Evolutionary conservation across 1,140 invertebrate species (phyloP), one percentile per base, ranked within the genome.

Genomic region (Hyphantria cunea): DNA sequence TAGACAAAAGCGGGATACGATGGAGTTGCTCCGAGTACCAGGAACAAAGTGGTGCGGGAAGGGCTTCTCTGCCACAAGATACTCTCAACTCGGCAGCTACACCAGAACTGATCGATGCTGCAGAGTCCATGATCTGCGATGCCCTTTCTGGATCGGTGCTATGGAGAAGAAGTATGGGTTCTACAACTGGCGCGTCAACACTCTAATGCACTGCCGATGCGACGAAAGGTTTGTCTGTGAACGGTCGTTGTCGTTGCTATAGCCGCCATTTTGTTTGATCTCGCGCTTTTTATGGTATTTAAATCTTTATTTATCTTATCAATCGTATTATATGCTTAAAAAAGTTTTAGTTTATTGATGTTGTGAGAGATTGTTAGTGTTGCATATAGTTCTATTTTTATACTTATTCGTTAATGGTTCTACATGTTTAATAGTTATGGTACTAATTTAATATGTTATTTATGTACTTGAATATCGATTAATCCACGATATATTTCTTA

Each of bases 41-140:
- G 96, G 96, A 0, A 98, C 96, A 0, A 94, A 96, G 73, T 97
- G 97, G 96, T 98, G 96, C 83, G 97, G 97, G 3, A 94, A 94
- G 64, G 96, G 96, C 7, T 94, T 94, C 77, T 93, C 93, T 0
- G 96, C 96, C 0, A 92, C 92, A 9, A 93, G 94, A 68, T 96
- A 95, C 76, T 93, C 94, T 1, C 93, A 97, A 72, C 90, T 98
- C 5, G 97, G 96, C 0, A 94, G 94, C 13, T 95, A 96, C 76
- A 93, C 93, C 0, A 91, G 92, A 6, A 95, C 96, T 0, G 97
- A 98, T 78, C 92, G 93, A 44, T 98, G 97, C 84, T 98, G 97
- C 87, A 86, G 97, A 5, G 93, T 93, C 64, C 97, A 98, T 84
- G 97, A 98, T 81, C 91, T 94, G 0, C 89, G 93, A 11, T 98